Evolutionary conservation across 2,888 invertebrate species (phyloP), one percentile per base, ranked within the genome.

Genomic region (Phalera bucephala): DNA sequence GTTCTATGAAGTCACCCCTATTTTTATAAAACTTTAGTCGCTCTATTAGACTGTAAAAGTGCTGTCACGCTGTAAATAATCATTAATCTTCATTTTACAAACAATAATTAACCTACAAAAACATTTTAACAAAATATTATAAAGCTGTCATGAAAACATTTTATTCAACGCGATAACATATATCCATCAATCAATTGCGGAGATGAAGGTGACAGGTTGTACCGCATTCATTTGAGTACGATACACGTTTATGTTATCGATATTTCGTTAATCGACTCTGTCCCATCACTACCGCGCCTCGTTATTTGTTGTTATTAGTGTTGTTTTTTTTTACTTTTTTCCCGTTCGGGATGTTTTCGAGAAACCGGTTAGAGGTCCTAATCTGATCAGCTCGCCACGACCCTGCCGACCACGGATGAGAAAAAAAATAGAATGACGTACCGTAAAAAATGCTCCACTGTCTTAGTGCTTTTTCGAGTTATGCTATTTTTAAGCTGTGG

Each of bases 251-350:
- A 14, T 19, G 31, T 45, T 45, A 66, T 71, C 73, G 65, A 65
- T 51, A 56, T 49, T 59, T 56, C 57, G 45, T 57, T 45, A 52
- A 73, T 72, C 75, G 72, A 73, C 57, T 43, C 35, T 36, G 33
- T 48, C 56, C 40, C 66, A 62, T 61, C 70, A 73, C 60, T 70
- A 54, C 46, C 59, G 52, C 71, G 76, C 75, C 85, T 89, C 83
- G 87, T 89, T 89, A 89, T 88, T 89, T 89, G 88, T 89, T 89
- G 85, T 88, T 88, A 88, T 87, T 88, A 87, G 83, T 78, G 77
- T 81, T 69, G 69, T 77, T 80, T 80, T 83, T 76, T 79, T 64
- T 64, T 64, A 63, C 33, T 40, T 71, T 75, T 77, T 78, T 76
- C 71, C 65, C 57, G 70, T 69, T 63, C 72, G 78, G 80, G 78